Base-by-base conservation (phyloP, 1,140 invertebrate genomes). In the Charaxes varanes region DNA sequence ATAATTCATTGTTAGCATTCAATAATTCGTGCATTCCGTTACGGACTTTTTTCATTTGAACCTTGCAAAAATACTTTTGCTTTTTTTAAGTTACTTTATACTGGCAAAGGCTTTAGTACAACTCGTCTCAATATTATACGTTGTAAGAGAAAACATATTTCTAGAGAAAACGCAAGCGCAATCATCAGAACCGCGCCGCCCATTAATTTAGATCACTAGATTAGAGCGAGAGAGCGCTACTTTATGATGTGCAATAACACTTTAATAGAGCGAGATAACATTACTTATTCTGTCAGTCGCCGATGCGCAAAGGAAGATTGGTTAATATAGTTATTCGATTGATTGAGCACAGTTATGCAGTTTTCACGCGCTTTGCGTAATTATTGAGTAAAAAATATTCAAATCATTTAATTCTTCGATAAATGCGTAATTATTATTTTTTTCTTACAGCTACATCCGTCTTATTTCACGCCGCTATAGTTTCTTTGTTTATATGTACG, bases 151-250 rank as follows among this genome's bases (percentile, higher is more conserved):
- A 27, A 16, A 18, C 6, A 24, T 17, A 8, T 12, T 4, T 27
- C 14, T 27, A n/a, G n/a, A n/a, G 19, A 34, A 34, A 37, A 27
- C 35, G 22, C 22, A 12, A 13, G 21, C 46, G 63, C 67, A 70
- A 31, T 55, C 38, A 44, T 44, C 33, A 43, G 44, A 24, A 32
- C 37, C 59, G 62, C 62, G 50, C 71, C 74, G 71, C 71, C 74
- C 74, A 74, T 76, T 62, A 62, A 66, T 61, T 61, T 48, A 55
- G 60, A 63, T 58, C 48, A 51, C 48, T 54, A 53, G 49, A 64
- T 67, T 53, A 68, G 69, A 79, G 53, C 17, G 63, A 59, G 71
- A 76, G 6, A 37, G 54, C 38, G 28, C 37, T 51, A 48, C 26
- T 23, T 36, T n/a, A 43, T 32, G 14, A 34, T 15, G 24, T 21